Conservation (phyloP, 2,113 vertebrate species). For the Bagarius yarrelli region DNA sequence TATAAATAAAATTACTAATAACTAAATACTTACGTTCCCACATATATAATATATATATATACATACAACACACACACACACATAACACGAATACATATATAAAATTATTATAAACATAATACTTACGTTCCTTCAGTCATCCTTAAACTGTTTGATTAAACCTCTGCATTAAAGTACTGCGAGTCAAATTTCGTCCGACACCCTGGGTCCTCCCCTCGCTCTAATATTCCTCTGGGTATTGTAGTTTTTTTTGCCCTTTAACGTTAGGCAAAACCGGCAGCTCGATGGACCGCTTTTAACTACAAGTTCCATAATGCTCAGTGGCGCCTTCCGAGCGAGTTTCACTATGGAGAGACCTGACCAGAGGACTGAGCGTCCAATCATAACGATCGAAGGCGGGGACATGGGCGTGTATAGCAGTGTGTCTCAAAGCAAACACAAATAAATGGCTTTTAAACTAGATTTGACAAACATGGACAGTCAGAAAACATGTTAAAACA, state of each 20-base stretch:
- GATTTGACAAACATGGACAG: background rate
- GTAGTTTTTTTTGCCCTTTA: conserved; percentile 47
- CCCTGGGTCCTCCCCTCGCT: background rate
- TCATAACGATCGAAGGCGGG: conserved; percentile 42
- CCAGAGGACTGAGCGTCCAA: conserved; percentile 64
- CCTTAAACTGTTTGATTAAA: background rate
- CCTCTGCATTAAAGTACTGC: background rate
- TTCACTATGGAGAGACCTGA: conserved; percentile 69
- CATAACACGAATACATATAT: no score
- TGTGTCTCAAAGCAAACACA: background rate
- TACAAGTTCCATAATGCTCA: conserved; percentile 48
- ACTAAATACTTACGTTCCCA: no score
- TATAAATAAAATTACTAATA: no score
- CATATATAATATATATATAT: background rate
- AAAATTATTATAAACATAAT: background rate
- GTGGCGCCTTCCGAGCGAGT: conserved; percentile 53
- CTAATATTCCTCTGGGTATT: conserved; percentile 39
- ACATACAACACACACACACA: background rate
- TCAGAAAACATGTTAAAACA: background rate
- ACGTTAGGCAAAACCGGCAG: accelerated
- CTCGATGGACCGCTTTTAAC: accelerated
- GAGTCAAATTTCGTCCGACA: conserved; percentile 23
- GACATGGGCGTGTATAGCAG: conserved; percentile 48
- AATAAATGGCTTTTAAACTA: background rate
- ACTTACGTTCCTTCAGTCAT: conserved; percentile 76